phyloP scores from a whole-genome alignment of 2,797 vertebrate species.

The Discoglossus pictus region DNA sequence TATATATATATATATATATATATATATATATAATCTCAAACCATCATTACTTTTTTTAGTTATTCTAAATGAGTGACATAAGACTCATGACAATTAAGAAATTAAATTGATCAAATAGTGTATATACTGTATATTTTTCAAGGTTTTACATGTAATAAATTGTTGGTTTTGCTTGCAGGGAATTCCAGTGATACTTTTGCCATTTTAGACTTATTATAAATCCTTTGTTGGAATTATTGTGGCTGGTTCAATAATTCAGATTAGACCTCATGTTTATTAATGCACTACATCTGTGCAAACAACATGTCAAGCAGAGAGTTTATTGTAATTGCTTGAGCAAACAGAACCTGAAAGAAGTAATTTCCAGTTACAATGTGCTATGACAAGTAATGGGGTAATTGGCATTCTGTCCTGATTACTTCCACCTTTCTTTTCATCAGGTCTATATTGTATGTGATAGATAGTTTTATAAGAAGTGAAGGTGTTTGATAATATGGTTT shows the following conservation, averaged over 20 bases:
- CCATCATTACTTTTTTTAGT: too few species aligned
- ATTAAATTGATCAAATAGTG: too few species aligned
- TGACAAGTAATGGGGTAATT: conserved; percentile 99
- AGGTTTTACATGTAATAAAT: conserved; percentile 87
- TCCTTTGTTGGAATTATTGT: conserved; percentile 94
- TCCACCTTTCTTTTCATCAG: conserved; percentile 85
- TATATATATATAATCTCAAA: too few species aligned
- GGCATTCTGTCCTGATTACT: conserved; percentile 91
- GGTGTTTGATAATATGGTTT: conserved; percentile 89
- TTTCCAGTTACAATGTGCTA: conserved; percentile 99
- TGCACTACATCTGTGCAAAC: conserved; percentile 99
- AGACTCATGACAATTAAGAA: conserved; percentile 63
- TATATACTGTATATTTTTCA: conserved; percentile 80
- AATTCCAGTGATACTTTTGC: conserved; percentile 80
- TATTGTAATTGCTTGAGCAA: conserved; percentile 99
- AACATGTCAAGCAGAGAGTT: conserved; percentile 99
- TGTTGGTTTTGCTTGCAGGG: conserved; percentile 78
- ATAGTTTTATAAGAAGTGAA: conserved; percentile 96
- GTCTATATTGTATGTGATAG: conserved; percentile 88
- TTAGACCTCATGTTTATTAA: conserved; percentile 99
- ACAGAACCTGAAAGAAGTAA: conserved; percentile 99
- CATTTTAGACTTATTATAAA: conserved; percentile 84
- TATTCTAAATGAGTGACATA: background rate
- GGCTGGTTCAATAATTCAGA: conserved; percentile 99
- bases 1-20: too few species aligned